Evolutionary conservation across 1,140 invertebrate genomes (phyloP), one percentile per base, ranked within the genome.

Genomic region (Drosophila equinoxialis): DNA sequence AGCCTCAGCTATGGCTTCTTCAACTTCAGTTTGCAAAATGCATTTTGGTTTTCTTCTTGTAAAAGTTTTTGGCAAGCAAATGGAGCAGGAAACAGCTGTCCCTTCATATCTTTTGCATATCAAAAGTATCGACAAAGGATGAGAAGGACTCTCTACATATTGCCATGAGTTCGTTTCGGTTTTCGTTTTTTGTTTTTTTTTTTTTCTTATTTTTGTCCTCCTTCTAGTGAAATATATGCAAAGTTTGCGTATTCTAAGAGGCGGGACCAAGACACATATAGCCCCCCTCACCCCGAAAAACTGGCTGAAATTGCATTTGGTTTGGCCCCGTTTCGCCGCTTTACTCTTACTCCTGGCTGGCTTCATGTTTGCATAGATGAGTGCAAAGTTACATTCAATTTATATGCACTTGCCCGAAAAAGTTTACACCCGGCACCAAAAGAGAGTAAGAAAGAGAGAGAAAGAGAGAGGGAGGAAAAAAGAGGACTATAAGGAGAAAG

Each of bases 81-180:
- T 87, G 83, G 83, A 87, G 83, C 83, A 87, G 83, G 83, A 87
- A 87, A 87, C 83, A 87, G 83, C 83, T 87, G 83, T 83, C 83
- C 83, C 84, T 87, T 89, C 79, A 87, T 87, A 87, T 87, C 83
- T 87, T 89, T 87, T 87, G 83, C 83, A 87, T 87, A 87, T 87
- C 83, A 87, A 71, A 82, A 87, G 83, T 89, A 87, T 87, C 84
- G 83, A 72, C 74, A 84, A 67, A 65, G 71, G 71, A 65, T 33
- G 23, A 39, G 65, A 63, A 37, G 42, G 26, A 33, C 65, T 77
- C 60, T 17, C 66, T 48, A 51, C 45, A 51, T 51, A 51, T 51
- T 51, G 45, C 59, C 60, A n/a, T 45, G 37, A 65, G 60, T 57
- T 17, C 6, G 17, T 51, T 51, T 33, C 26, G 30, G 30, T 54